phyloP scores from a whole-genome alignment of 2,113 vertebrate species.

The Cacatua alba region DNA sequence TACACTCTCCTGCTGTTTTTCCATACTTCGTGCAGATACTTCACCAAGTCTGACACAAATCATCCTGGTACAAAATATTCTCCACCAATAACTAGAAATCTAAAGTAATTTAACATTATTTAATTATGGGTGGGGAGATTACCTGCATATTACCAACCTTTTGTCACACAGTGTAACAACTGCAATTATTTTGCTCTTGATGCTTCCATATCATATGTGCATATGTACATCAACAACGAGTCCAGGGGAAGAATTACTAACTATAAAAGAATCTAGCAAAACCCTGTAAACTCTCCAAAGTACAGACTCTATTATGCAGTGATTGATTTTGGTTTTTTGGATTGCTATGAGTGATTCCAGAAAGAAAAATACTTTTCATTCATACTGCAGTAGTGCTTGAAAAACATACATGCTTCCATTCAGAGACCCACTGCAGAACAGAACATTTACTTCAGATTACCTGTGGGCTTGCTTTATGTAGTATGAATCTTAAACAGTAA shows the following conservation, averaged over 20 bases:
- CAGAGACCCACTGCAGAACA: neutral
- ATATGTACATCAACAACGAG: neutral
- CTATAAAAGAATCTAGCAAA: neutral
- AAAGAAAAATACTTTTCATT: neutral
- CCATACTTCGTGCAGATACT: neutral
- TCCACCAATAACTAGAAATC: neutral
- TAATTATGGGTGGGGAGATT: neutral
- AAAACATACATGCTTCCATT: neutral
- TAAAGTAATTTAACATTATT: neutral
- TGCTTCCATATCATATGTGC: accelerated
- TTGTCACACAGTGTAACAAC: neutral
- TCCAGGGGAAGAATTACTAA: neutral
- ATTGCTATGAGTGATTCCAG: neutral
- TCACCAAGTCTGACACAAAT: neutral
- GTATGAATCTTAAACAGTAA: slow-evolving; percentile 9
- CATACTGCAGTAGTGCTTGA: neutral
- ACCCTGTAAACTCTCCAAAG: neutral
- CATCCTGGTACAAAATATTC: neutral
- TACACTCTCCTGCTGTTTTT: neutral
- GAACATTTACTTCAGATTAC: neutral
- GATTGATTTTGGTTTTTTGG: neutral
- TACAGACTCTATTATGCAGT: neutral
- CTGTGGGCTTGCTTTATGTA: neutral
- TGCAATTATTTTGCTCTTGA: neutral
- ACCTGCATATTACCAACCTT: neutral